A percentile compares a stretch with the other conserved stretches of the same genome.
phyloP scores from a whole-genome alignment of 2,797 vertebrate genomes.

The Tangara arthus region DNA sequence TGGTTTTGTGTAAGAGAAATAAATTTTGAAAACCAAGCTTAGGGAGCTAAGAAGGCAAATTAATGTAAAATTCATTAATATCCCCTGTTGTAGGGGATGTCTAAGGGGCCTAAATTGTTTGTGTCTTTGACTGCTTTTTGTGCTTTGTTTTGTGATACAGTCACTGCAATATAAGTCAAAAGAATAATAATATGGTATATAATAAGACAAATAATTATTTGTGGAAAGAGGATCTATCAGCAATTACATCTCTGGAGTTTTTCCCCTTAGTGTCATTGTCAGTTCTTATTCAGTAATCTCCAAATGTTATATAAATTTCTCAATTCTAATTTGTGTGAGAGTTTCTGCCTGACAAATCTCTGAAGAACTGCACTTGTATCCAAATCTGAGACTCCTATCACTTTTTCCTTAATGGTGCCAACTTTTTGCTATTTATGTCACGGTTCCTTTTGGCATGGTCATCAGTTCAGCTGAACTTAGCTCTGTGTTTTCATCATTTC shows the following conservation, averaged over 20 bases:
- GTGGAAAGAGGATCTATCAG: not conserved
- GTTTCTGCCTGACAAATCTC: not conserved
- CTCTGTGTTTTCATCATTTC: not conserved
- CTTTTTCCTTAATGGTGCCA: not conserved
- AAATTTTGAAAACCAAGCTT: not conserved
- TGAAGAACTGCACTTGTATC: not conserved
- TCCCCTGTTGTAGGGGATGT: accelerated
- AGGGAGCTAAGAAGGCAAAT: not conserved
- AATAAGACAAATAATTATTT: not conserved
- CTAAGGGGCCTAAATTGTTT: not conserved
- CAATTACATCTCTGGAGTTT: not conserved
- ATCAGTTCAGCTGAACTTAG: not conserved
- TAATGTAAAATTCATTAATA: not conserved
- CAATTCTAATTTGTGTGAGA: not conserved
- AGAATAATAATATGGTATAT: not conserved
- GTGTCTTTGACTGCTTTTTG: not conserved
- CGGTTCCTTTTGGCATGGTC: not conserved
- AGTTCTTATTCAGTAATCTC: not conserved
- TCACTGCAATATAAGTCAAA: not conserved
- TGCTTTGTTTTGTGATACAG: not conserved
- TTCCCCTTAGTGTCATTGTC: not conserved
- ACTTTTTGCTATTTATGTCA: not conserved
- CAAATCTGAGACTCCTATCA: not conserved
- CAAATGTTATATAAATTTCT: not conserved
- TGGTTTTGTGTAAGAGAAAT: not conserved